Evolutionary conservation across 2,797 vertebrate genomes (phyloP), one percentile per base, ranked within the genome.

Genomic region (Sebastes wilsoni): DNA sequence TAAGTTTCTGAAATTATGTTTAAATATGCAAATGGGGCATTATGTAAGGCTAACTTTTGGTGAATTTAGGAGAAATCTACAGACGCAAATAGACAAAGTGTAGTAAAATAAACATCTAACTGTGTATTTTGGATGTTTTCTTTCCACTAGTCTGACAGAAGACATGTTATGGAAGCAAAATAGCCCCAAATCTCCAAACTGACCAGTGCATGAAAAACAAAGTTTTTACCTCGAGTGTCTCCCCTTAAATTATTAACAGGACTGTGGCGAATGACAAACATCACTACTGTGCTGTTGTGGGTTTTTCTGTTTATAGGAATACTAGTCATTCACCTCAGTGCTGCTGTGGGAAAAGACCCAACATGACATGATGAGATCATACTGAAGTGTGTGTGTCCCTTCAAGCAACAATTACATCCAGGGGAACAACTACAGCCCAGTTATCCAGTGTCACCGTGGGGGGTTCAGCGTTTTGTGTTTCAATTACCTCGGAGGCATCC

Each of bases 351-450:
- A 32, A 76, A 75, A 79, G 67, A 70, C 59, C 61, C 77, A 87
- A 85, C 46, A 49, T 49, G 46, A 18, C 86, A 83, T 30, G 80
- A 82, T 81, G 77, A 85, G 58, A 68, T 83, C 82, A 84, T 76
- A 55, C 61, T 72, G 49, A 23, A 30, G 27, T 12, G 23, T 27
- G 16, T 12, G 49, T 55, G 49, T 65, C 42, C 74, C 36, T 69
- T 73, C 36, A 2, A 87, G 85, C 78, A 77, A 79, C 54, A 28
- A 80, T 86, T 58, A 74, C 69, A 83, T 23, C 49, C 54, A 77
- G 30, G 28, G 30, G 61, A 23, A 28, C 10, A 25, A 36, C 62
- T 16, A 18, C 22, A 71, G 66, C 18, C 28, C 49, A 42, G 56
- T 79, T 32, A 65, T 25, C 18, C n/a, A 34, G 66, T 2, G 13